Conservation (phyloP, 2,888 invertebrate genomes). For the Sphaerophoria taeniata region DNA sequence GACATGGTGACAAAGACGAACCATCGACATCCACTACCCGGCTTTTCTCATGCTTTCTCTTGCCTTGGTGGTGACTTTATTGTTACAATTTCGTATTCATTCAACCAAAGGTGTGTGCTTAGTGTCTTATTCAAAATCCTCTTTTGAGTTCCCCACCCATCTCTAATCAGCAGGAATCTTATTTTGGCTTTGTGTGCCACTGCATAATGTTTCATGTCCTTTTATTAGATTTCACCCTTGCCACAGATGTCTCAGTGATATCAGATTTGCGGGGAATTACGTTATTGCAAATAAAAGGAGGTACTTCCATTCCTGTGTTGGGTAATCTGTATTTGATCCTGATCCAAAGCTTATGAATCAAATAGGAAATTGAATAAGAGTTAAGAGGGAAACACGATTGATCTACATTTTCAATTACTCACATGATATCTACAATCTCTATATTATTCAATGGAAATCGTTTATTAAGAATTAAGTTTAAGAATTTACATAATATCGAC, state of each 20-base stretch:
- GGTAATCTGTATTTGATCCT: constrained; percentile 20
- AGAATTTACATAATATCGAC: too few relatives aligned
- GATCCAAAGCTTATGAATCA: not conserved
- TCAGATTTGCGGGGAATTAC: not conserved
- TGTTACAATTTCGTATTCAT: constrained; percentile 11
- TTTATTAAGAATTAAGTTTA: too few relatives aligned
- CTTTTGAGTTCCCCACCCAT: not conserved
- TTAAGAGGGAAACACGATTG: too few relatives aligned
- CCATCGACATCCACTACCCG: not conserved
- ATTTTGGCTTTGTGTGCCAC: not conserved
- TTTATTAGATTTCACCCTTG: constrained; percentile 7
- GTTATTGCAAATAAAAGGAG: constrained; percentile 6
- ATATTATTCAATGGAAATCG: too few relatives aligned
- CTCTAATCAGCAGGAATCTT: not conserved
- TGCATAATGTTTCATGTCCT: not conserved
- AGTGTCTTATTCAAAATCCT: not conserved
- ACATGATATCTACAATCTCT: too few relatives aligned
- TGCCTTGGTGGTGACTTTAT: not conserved
- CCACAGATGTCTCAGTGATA: not conserved
- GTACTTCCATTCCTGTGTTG: not conserved
- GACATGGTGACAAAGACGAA: not conserved
- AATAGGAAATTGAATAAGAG: too few relatives aligned
- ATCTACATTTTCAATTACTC: too few relatives aligned
- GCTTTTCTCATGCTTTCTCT: not conserved
- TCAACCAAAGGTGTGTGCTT: constrained; percentile 12